phyloP scores from a whole-genome alignment of 2,888 invertebrate species.

The Drosophila leonis region DNA sequence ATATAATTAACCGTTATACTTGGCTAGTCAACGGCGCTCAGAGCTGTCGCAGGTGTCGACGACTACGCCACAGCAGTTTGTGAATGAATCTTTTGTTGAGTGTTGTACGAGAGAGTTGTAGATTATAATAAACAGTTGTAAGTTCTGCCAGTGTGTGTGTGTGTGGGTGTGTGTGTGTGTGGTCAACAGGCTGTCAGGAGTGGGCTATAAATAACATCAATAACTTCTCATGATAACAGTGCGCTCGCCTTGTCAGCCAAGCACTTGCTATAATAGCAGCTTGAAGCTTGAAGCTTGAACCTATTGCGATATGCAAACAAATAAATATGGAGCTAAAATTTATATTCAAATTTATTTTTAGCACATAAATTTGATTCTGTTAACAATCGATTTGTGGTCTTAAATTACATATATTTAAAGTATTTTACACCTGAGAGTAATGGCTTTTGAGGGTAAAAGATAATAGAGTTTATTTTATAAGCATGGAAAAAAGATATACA shows the following conservation, averaged over 20 bases:
- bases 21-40: conserved; percentile 64
- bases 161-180: background rate
- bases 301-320: background rate
- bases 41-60: conserved; percentile 55
- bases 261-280: background rate
- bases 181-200: conserved; percentile 22
- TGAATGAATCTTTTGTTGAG: conserved; percentile 35
- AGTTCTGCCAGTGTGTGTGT: background rate
- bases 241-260: background rate
- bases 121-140: conserved; percentile 21
- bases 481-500: no score
- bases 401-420: background rate
- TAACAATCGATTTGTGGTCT: background rate
- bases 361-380: background rate
- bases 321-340: background rate
- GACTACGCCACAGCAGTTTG: conserved; percentile 17
- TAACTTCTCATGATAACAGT: conserved; percentile 11
- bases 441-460: background rate
- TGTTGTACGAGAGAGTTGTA: background rate
- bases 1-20: conserved; percentile 77
- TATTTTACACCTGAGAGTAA: background rate
- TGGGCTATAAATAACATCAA: conserved; percentile 25
- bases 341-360: background rate
- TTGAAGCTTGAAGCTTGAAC: background rate
- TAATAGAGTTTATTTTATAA: background rate